Base-by-base conservation (phyloP, 1,140 invertebrate species). In the Bombus difficillimus region DNA sequence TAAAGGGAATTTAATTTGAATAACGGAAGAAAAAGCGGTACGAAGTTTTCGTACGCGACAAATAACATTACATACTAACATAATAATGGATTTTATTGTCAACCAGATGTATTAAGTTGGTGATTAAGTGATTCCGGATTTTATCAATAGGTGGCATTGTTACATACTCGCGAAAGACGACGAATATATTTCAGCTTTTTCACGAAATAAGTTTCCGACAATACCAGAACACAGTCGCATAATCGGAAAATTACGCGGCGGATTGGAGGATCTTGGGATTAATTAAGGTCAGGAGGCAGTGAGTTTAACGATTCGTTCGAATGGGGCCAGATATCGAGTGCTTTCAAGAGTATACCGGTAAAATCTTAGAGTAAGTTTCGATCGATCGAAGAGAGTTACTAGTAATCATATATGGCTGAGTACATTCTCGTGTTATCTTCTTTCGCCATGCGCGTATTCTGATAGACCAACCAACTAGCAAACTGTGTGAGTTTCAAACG, bases 231-330 rank as follows among this genome's bases (percentile, higher is more conserved):
- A 39, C 25, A 4, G 34, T 76, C 10, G 68, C 68, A 62, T 47
- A 71, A 64, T 57, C 22, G 68, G 10, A n/a, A 66, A 83, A 81
- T 47, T 87, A 53, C 47, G 37, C 34, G 69, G 71, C 72, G 62
- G 47, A 87, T 80, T 80, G 57, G 28, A 64, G 71, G 88, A 90
- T 87, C 78, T 84, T 34, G 68, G 47, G 53, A 89, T 90, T 90
- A 90, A 90, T 90, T 90, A 71, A 53, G 89, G 89, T 90, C 89
- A 90, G 82, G 71, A 90, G 69, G 47, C 75, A 77, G 78, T 87
- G 81, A 81, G 89, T 81, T 89, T 89, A 90, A 90, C 88, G 87
- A 87, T 90, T 82, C 86, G 62, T 43, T 57, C 66, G 71, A 78
- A 90, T 47, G 39, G 68, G 72, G 84, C 57, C 69, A 89, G 88